These are phyloP conservation scores for Pemphigus obesinymphae DNA, from an alignment of 1,140 invertebrate genomes.

Conservation along the genomic window DNA sequence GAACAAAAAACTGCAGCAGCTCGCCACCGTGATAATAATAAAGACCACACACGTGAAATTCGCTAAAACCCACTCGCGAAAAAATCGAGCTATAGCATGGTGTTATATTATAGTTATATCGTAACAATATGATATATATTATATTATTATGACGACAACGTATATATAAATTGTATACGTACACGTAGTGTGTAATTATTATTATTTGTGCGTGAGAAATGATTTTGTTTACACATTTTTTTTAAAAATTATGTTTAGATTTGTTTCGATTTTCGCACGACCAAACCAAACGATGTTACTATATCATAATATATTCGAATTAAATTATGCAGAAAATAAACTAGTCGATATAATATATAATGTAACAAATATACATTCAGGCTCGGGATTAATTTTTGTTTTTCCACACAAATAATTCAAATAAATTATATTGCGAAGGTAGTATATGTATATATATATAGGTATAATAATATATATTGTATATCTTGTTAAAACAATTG, in stretches of 20 bases:
- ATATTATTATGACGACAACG: background rate
- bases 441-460: too few relatives aligned
- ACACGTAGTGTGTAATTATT: background rate
- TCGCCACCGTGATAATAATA: background rate
- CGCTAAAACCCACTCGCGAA: background rate
- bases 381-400: too few relatives aligned
- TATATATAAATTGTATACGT: too few relatives aligned
- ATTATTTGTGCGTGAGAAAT: constrained; percentile 6
- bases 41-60: constrained; percentile 11
- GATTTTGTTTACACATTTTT: constrained; percentile 20
- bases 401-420: too few relatives aligned
- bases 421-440: too few relatives aligned
- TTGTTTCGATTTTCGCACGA: background rate
- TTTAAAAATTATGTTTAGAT: background rate
- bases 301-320: background rate
- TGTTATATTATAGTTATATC: too few relatives aligned
- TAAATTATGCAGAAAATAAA: background rate
- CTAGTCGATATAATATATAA: background rate
- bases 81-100: too few relatives aligned
- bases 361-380: too few relatives aligned
- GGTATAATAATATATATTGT: too few relatives aligned
- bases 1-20: background rate
- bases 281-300: background rate
- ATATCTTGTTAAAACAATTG: too few relatives aligned
- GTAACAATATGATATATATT: background rate